Conservation (phyloP, 2,888 invertebrate genomes). For the Matsumyia berberina region DNA sequence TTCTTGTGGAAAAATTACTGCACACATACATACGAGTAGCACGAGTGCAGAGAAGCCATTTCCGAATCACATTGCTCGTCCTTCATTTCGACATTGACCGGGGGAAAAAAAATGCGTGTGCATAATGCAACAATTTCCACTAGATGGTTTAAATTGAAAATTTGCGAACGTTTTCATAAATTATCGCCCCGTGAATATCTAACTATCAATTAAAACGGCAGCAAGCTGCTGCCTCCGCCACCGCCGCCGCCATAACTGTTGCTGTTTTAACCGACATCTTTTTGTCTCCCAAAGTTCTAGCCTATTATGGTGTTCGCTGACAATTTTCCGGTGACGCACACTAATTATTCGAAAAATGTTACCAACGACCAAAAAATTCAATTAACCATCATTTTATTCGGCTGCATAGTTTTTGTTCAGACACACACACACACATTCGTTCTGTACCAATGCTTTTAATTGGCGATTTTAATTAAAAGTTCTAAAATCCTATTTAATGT, state of each 20-base stretch:
- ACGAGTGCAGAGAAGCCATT: too few species aligned
- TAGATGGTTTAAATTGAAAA: slow-evolving; percentile 29
- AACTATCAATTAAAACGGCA: slow-evolving; percentile 62
- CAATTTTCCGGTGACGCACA: slow-evolving; percentile 43
- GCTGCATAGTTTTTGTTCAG: slow-evolving; percentile 16
- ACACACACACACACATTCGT: not conserved
- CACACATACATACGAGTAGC: too few species aligned
- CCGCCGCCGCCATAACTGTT: slow-evolving; percentile 6
- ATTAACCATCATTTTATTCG: slow-evolving; percentile 49
- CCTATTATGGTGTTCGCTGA: slow-evolving; percentile 6
- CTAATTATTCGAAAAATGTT: slow-evolving; percentile 52
- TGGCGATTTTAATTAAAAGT: slow-evolving; percentile 15
- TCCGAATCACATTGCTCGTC: too few species aligned
- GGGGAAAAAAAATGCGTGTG: too few species aligned
- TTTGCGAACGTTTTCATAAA: slow-evolving; percentile 38
- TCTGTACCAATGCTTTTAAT: not conserved
- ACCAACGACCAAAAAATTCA: slow-evolving; percentile 50
- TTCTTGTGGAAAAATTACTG: too few species aligned
- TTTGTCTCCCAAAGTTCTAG: slow-evolving; percentile 3
- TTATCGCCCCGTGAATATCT: slow-evolving; percentile 61
- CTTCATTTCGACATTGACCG: too few species aligned
- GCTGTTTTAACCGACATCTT: slow-evolving; percentile 11
- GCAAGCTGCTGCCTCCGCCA: slow-evolving; percentile 1
- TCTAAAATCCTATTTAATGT: not conserved
- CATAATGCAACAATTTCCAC: slow-evolving; percentile 29